Evolutionary conservation across 1,140 invertebrate species (phyloP).

Genomic region (Formica selysi): DNA sequence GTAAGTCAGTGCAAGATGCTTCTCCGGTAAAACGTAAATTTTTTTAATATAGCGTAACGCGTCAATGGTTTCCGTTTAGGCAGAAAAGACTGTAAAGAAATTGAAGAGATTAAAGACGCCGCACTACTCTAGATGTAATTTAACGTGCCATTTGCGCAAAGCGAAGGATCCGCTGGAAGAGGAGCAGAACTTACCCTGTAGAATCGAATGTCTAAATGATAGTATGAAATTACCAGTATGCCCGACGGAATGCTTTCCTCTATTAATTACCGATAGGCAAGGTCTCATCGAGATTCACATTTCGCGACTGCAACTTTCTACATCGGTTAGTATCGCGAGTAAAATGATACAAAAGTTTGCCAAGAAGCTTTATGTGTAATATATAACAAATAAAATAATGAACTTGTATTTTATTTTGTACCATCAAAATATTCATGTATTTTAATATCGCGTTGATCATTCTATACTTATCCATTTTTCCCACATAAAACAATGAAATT

Average conservation of each 20-base stretch:
- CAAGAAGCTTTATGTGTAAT: not conserved
- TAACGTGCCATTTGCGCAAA: slow-evolving; percentile 34
- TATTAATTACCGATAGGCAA: slow-evolving; percentile 71
- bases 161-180: not conserved
- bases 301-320: slow-evolving; percentile 75
- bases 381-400: slow-evolving; percentile 1
- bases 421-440: not conserved
- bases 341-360: not conserved
- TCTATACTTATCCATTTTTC: slow-evolving; percentile 12
- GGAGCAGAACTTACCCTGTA: slow-evolving; percentile 40
- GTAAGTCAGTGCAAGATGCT: slow-evolving; percentile 14
- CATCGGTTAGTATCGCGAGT: slow-evolving; percentile 71
- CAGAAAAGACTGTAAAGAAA: slow-evolving; percentile 9
- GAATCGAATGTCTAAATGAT: slow-evolving; percentile 35
- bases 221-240: not conserved
- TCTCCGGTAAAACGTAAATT: not conserved
- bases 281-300: slow-evolving; percentile 81
- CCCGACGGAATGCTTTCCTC: slow-evolving; percentile 31
- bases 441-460: slow-evolving; percentile 10
- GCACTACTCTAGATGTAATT: slow-evolving; percentile 25
- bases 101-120: slow-evolving; percentile 17
- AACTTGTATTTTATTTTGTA: not conserved
- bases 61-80: slow-evolving; percentile 26
- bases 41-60: not conserved
- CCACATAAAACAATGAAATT: not conserved